Evolutionary conservation across 2,888 invertebrate genomes (phyloP).

Genomic region (Leptothorax acervorum): DNA sequence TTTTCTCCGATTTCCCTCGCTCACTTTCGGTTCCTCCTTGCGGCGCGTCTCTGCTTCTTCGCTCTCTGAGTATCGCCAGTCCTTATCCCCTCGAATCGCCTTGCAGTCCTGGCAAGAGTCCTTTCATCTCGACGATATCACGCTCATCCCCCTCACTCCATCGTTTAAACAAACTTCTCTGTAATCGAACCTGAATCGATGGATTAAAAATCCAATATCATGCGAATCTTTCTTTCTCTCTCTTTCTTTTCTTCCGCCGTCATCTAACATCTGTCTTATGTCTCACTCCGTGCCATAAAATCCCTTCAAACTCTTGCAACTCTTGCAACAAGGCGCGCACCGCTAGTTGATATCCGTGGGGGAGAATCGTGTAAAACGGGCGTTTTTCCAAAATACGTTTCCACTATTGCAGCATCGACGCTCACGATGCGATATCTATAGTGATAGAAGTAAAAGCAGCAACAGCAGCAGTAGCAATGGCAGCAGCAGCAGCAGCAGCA

Average conservation of each 20-base stretch:
- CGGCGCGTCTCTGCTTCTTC: not conserved
- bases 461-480: slow-evolving; percentile 38
- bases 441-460: slow-evolving; percentile 34
- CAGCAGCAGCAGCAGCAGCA: slow-evolving; percentile 66
- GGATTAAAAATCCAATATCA: slow-evolving; percentile 79
- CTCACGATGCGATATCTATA: slow-evolving; percentile 36
- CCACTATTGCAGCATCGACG: slow-evolving; percentile 43
- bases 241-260: not conserved
- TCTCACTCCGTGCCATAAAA: slow-evolving; percentile 56
- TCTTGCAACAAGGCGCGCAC: slow-evolving; percentile 7
- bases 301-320: slow-evolving; percentile 53
- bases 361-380: slow-evolving; percentile 55
- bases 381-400: slow-evolving; percentile 75
- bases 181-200: slow-evolving; percentile 78
- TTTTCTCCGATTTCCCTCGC: slow-evolving; percentile 33
- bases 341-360: slow-evolving; percentile 6
- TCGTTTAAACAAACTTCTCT: slow-evolving; percentile 72
- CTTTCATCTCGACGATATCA: slow-evolving; percentile 45
- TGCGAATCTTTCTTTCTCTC: slow-evolving; percentile 63
- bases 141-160: slow-evolving; percentile 5
- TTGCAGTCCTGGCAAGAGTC: slow-evolving; percentile 29
- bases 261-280: slow-evolving; percentile 29
- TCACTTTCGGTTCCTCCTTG: slow-evolving; percentile 40
- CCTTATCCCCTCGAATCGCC: slow-evolving; percentile 19
- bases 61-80: slow-evolving; percentile 21